Conservation (phyloP, 2,888 invertebrate genomes). For the Gastrophysa polygoni region DNA sequence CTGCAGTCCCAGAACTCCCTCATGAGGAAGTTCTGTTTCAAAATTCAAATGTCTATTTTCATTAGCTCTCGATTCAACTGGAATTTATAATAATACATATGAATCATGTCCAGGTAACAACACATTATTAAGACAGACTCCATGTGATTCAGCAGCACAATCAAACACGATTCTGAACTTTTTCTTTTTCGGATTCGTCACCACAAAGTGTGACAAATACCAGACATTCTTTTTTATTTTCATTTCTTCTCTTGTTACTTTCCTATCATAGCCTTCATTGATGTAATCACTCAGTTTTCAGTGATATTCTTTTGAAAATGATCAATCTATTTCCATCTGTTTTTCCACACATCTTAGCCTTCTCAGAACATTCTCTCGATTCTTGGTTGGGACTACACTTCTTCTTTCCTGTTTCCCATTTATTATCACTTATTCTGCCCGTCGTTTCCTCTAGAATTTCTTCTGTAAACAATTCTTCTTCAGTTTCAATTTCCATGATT, state of each 20-base stretch:
- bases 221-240: neutral
- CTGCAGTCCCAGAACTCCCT: constrained; percentile 5
- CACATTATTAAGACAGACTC: neutral
- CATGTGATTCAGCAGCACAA: neutral
- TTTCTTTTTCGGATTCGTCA: neutral
- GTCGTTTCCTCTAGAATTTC: neutral
- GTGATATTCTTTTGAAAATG: neutral
- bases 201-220: neutral
- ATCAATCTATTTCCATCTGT: neutral
- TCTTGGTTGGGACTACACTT: neutral
- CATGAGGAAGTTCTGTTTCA: neutral
- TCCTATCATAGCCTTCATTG: neutral
- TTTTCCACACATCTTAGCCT: neutral
- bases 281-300: neutral
- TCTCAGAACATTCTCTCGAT: neutral
- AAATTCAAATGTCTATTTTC: neutral
- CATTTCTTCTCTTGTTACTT: neutral
- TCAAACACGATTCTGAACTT: neutral
- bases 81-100: neutral
- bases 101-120: neutral
- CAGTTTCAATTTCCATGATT: neutral
- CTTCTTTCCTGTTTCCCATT: neutral
- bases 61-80: neutral
- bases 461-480: neutral
- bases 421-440: neutral